Evolutionary conservation across 1,140 invertebrate genomes (phyloP).

Genomic region (Drosophila tristis): DNA sequence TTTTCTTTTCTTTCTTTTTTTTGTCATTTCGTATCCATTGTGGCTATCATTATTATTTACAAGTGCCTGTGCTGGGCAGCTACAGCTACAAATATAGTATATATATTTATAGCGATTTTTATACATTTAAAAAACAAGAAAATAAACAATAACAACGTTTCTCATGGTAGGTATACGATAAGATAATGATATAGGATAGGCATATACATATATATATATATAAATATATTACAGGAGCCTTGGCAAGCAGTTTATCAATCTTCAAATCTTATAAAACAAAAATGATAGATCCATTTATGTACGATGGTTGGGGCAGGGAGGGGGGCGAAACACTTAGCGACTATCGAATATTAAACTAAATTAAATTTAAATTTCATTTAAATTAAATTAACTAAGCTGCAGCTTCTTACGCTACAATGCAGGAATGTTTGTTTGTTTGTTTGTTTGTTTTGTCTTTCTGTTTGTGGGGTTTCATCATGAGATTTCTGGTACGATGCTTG

Average conservation of each 20-base stretch:
- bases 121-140: slow-evolving; percentile 84
- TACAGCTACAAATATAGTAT: slow-evolving; percentile 33
- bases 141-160: slow-evolving; percentile 81
- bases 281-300: background rate
- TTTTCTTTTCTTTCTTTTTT: slow-evolving; percentile 14
- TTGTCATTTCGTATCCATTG: slow-evolving; percentile 63
- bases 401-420: slow-evolving; percentile 68
- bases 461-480: slow-evolving; percentile 14
- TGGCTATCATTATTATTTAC: slow-evolving; percentile 74
- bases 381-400: slow-evolving; percentile 80
- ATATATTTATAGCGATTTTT: slow-evolving; percentile 63
- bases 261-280: slow-evolving; percentile 34
- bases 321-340: slow-evolving; percentile 66
- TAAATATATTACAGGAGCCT: slow-evolving; percentile 80
- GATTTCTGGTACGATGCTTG: slow-evolving; percentile 36
- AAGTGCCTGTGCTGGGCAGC: slow-evolving; percentile 58
- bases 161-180: slow-evolving; percentile 54
- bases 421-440: slow-evolving; percentile 59
- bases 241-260: slow-evolving; percentile 63
- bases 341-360: slow-evolving; percentile 74
- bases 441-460: slow-evolving; percentile 24
- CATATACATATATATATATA: slow-evolving; percentile 48
- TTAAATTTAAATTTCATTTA: slow-evolving; percentile 83
- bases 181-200: slow-evolving; percentile 56
- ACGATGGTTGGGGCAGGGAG: background rate